A percentile compares a stretch with the other conserved stretches of the same genome.
These are phyloP conservation scores for Rhineura floridana DNA, from an alignment of 2,113 vertebrate genomes.

Conservation along the genomic window DNA sequence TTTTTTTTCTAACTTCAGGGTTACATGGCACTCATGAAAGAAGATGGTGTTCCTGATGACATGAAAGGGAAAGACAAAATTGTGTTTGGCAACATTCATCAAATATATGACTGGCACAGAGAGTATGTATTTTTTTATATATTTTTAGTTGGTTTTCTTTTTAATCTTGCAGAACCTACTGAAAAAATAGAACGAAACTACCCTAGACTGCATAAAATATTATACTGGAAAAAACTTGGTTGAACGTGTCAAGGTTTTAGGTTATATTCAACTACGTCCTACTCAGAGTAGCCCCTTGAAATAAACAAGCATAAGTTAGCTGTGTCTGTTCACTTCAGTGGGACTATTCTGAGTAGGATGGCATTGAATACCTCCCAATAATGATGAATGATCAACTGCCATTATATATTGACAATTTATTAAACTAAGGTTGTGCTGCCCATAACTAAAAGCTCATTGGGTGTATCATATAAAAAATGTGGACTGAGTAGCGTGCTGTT, in stretches of 20 bases:
- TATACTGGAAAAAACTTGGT: not conserved
- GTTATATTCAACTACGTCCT: too few species aligned
- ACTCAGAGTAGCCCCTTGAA: too few species aligned
- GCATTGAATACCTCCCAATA: too few species aligned
- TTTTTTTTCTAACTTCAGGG: slow-evolving; percentile 76
- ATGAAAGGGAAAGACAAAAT: slow-evolving; percentile 99
- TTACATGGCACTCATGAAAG: slow-evolving; percentile 97
- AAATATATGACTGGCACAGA: slow-evolving; percentile 99
- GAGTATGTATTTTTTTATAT: slow-evolving; percentile 82
- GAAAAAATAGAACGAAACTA: not conserved
- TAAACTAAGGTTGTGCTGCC: not conserved
- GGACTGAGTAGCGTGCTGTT: too few species aligned
- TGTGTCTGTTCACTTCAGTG: too few species aligned
- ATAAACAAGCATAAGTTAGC: too few species aligned
- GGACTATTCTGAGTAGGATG: too few species aligned
- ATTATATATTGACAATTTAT: not conserved
- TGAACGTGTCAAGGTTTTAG: not conserved
- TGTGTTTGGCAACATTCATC: slow-evolving; percentile 97
- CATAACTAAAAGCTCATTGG: not conserved
- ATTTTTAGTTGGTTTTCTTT: not conserved
- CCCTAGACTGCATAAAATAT: not conserved
- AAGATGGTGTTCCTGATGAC: slow-evolving; percentile 95
- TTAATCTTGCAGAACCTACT: not conserved
- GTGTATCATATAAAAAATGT: too few species aligned
- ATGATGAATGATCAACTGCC: not conserved